Percentiles rank a stretch among this genome's conserved stretches.
phyloP scores from a whole-genome alignment of 2,888 invertebrate genomes.

The Clepsis dumicolana region DNA sequence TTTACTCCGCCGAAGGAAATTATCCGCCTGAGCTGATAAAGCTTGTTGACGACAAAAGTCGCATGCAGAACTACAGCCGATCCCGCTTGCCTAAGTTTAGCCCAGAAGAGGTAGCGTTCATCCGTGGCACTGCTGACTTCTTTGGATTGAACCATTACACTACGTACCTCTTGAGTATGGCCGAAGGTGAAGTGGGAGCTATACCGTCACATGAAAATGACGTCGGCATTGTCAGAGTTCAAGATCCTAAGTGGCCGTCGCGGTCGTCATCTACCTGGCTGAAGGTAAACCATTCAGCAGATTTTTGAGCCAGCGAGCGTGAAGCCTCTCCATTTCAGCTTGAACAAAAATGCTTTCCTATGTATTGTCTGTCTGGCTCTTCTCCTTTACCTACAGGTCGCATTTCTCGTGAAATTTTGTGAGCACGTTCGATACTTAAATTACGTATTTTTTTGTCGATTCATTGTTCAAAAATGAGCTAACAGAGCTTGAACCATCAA shows the following conservation, averaged over 20 bases:
- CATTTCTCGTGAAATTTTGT: too few species aligned
- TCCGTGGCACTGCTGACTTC: conserved; percentile 80
- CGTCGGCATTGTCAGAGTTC: conserved; percentile 84
- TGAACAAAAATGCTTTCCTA: too few species aligned
- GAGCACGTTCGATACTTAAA: too few species aligned
- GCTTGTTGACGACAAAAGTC: conserved; percentile 83
- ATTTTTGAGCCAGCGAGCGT: not conserved
- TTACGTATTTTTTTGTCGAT: too few species aligned
- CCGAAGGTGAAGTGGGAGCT: conserved; percentile 72
- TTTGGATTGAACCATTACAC: conserved; percentile 84
- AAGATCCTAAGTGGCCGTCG: conserved; percentile 87
- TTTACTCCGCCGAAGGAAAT: conserved; percentile 84
- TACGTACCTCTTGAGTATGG: conserved; percentile 77
- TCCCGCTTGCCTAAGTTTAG: conserved; percentile 86
- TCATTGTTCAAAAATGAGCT: too few species aligned
- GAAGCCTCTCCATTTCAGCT: too few species aligned
- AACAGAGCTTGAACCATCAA: too few species aligned
- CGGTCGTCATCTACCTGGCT: conserved; percentile 87
- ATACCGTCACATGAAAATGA: conserved; percentile 87
- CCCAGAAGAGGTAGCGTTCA: conserved; percentile 76
- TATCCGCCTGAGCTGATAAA: conserved; percentile 85
- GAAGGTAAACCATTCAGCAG: conserved; percentile 72
- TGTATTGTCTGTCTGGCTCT: too few species aligned
- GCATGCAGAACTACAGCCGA: conserved; percentile 80
- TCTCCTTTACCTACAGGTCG: too few species aligned